Conservation (phyloP, 1,140 invertebrate genomes). For the Delia radicum region DNA sequence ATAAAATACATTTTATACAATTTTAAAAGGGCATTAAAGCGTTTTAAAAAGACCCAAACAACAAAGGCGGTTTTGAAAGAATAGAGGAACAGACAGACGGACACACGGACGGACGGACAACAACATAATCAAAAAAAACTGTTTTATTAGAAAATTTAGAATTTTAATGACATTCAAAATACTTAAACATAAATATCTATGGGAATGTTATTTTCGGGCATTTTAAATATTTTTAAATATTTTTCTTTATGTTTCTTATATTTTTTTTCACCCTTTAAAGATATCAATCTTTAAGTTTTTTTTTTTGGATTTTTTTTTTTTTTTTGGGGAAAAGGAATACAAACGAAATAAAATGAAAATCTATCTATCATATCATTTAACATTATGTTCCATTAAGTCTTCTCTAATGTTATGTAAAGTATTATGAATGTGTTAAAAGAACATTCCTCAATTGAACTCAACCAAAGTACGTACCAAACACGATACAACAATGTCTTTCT, state of each 20-base stretch:
- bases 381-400: background rate
- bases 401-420: constrained; percentile 1
- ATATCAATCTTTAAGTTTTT: background rate
- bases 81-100: background rate
- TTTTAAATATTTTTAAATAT: background rate
- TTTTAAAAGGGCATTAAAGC: constrained; percentile 4
- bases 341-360: background rate
- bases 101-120: background rate
- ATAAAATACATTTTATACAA: background rate
- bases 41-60: constrained; percentile 9
- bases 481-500: background rate
- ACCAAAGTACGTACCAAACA: background rate
- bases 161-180: background rate
- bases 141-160: too few species aligned
- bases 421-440: constrained; percentile 5
- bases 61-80: background rate
- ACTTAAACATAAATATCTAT: background rate
- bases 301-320: background rate
- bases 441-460: constrained; percentile 1
- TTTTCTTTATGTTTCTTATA: background rate
- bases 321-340: background rate
- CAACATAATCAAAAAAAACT: too few species aligned
- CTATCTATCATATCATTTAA: background rate
- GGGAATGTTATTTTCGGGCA: background rate
- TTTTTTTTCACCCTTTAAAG: background rate